Percentiles rank a stretch among this genome's conserved stretches.
These are phyloP conservation scores for Neogale vison DNA, from an alignment of 2,113 vertebrate genomes.

Conservation along the genomic window DNA sequence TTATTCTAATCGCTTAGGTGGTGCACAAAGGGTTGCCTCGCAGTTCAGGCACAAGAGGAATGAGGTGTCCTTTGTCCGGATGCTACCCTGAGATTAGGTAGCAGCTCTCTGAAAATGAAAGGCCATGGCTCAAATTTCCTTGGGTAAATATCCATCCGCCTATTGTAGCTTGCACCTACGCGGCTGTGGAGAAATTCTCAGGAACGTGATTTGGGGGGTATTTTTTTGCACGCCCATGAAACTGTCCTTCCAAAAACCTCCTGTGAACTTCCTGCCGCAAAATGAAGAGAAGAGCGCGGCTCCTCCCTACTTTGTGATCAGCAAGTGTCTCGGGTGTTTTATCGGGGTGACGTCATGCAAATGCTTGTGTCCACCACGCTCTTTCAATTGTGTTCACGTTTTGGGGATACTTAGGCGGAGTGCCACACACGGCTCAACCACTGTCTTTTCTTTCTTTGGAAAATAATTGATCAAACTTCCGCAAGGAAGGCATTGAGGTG, in stretches of 20 bases:
- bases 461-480: slow-evolving; percentile 2
- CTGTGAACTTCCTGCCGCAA: slow-evolving; percentile 62
- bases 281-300: slow-evolving; percentile 59
- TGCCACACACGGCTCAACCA: neutral
- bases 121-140: slow-evolving; percentile 85
- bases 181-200: slow-evolving; percentile 73
- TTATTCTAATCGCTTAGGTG: slow-evolving; percentile 83
- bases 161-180: slow-evolving; percentile 74
- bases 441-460: neutral
- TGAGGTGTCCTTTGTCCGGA: slow-evolving; percentile 85
- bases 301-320: neutral
- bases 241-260: slow-evolving; percentile 72
- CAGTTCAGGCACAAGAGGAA: slow-evolving; percentile 76
- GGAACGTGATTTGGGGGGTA: neutral
- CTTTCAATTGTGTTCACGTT: neutral
- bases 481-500: neutral
- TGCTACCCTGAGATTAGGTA: slow-evolving; percentile 83
- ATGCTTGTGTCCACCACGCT: neutral
- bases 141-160: slow-evolving; percentile 85
- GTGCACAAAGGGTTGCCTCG: slow-evolving; percentile 79
- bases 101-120: slow-evolving; percentile 85
- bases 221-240: slow-evolving; percentile 65
- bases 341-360: neutral
- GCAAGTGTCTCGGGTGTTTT: neutral
- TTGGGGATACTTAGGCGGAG: neutral